Percentiles rank a stretch among this genome's conserved stretches.
Conservation (phyloP, 2,797 vertebrate species). For the Bradypus variegatus region DNA sequence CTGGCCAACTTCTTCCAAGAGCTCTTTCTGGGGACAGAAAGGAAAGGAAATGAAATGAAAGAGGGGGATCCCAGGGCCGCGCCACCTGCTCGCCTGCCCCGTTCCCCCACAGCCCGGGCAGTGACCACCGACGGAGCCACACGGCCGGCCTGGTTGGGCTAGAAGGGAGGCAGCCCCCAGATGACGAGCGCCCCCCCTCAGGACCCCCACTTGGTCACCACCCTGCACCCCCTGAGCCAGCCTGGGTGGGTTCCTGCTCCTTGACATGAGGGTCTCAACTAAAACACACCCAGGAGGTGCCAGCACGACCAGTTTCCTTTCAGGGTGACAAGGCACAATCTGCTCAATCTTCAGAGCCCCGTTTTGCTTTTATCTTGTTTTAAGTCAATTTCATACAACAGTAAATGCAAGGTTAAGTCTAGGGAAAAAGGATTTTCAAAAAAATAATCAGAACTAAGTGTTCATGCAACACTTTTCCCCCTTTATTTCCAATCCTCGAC, state of each 20-base stretch:
- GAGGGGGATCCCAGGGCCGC: rapidly evolving
- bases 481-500: background rate
- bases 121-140: too few species aligned
- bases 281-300: background rate
- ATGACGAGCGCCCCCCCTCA: background rate
- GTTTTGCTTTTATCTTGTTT: background rate
- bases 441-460: background rate
- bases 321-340: background rate
- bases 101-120: too few species aligned
- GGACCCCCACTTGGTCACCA: too few species aligned
- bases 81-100: background rate
- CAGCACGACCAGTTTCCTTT: background rate
- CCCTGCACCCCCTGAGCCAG: background rate
- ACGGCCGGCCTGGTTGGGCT: too few species aligned
- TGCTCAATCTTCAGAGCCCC: background rate
- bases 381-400: background rate
- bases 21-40: slow-evolving; percentile 61
- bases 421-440: background rate
- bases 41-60: background rate
- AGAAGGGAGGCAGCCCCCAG: too few species aligned
- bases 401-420: background rate
- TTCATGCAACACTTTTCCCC: background rate
- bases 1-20: slow-evolving; percentile 16
- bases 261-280: background rate
- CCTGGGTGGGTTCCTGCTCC: background rate